phyloP scores from a whole-genome alignment of 2,888 invertebrate species.

The Apamea sordens region DNA sequence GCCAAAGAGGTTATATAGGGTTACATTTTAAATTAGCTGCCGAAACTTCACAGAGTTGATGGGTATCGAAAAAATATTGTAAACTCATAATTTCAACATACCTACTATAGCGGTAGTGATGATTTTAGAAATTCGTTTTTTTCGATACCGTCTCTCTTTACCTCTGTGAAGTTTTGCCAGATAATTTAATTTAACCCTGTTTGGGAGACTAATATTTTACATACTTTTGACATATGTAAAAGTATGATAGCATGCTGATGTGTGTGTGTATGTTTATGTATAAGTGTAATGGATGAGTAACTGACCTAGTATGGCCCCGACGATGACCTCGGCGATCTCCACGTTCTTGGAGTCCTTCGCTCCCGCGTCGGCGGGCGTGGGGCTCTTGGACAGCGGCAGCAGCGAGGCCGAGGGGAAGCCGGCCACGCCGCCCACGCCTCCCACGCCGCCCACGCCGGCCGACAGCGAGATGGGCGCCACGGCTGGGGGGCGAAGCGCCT shows the following conservation, averaged over 20 bases:
- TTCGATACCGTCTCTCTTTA: background rate
- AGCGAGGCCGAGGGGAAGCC: constrained; percentile 93
- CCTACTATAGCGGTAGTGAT: background rate
- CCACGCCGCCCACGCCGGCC: constrained; percentile 87
- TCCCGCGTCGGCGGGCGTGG: constrained; percentile 94
- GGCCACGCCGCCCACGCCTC: constrained; percentile 82
- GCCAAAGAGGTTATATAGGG: background rate
- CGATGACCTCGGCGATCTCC: constrained; percentile 98
- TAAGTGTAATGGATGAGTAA: constrained; percentile 27
- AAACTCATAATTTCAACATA: background rate
- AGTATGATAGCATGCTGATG: background rate
- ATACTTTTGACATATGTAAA: background rate
- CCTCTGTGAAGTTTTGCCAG: background rate
- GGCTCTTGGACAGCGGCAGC: constrained; percentile 94
- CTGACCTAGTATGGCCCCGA: constrained; percentile 98
- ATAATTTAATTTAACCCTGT: background rate
- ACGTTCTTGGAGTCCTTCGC: constrained; percentile 97
- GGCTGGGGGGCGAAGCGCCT: constrained; percentile 92
- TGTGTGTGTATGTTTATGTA: background rate
- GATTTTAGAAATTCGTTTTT: background rate
- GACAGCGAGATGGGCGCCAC: constrained; percentile 96
- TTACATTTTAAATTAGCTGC: background rate
- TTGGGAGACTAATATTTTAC: background rate
- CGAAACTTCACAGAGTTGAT: background rate
- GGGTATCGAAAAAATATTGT: background rate